A percentile compares a stretch with the other conserved stretches of the same genome.
Conservation (phyloP, 2,797 vertebrate species). For the Sebastes itinus region DNA sequence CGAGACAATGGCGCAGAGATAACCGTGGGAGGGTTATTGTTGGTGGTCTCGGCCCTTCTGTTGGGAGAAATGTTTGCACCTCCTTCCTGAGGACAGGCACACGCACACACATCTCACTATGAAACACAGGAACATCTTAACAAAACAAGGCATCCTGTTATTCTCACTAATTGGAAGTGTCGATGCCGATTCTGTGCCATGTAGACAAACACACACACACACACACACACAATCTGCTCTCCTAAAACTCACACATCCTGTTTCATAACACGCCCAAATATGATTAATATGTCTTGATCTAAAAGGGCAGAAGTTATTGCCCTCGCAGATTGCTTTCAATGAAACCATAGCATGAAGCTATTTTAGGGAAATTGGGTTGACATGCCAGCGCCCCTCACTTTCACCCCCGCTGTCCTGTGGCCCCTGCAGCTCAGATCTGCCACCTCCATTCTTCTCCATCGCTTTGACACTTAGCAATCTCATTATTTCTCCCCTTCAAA, state of each 20-base stretch:
- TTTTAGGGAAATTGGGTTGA: conserved; percentile 64
- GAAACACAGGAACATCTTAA: conserved; percentile 74
- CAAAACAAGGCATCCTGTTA: conserved; percentile 79
- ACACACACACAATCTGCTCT: conserved; percentile 21
- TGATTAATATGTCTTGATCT: conserved; percentile 58
- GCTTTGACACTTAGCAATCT: conserved; percentile 54
- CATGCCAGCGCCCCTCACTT: conserved; percentile 28
- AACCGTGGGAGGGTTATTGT: conserved; percentile 29
- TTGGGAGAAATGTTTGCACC: conserved; percentile 51
- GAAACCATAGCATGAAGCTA: conserved; percentile 47
- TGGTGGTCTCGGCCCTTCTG: conserved; percentile 30
- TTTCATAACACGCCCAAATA: conserved; percentile 59
- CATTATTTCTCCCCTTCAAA: conserved; percentile 64
- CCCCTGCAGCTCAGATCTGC: conserved; percentile 44
- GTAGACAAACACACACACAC: neutral
- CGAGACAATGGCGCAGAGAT: conserved; percentile 55
- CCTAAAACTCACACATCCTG: conserved; percentile 37
- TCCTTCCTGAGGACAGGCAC: conserved; percentile 68
- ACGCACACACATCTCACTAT: conserved; percentile 35
- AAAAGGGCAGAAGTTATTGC: conserved; percentile 65
- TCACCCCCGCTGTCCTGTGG: conserved; percentile 45
- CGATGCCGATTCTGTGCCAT: conserved; percentile 42
- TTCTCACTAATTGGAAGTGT: conserved; percentile 61
- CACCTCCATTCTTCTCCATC: conserved; percentile 34
- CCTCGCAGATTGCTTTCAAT: conserved; percentile 51